Conservation (phyloP, 2,888 invertebrate species). For the Drosophila longiperda region DNA sequence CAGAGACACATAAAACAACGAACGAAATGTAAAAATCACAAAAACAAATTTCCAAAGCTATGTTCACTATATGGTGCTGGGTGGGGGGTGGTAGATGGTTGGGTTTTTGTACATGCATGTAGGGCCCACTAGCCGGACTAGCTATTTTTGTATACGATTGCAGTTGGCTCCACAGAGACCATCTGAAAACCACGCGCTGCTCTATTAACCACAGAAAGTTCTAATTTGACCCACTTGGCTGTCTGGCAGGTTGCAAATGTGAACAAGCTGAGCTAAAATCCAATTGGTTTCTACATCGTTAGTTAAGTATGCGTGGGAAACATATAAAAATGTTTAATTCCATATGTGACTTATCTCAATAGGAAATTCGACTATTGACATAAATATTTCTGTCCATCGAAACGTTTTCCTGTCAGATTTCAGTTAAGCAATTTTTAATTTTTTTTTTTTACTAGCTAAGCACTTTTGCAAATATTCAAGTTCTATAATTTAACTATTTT, state of each 20-base stretch:
- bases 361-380: background rate
- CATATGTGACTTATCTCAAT: background rate
- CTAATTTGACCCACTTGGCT: slow-evolving; percentile 55
- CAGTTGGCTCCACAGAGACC: background rate
- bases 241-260: slow-evolving; percentile 19
- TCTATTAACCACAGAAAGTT: slow-evolving; percentile 50
- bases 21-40: slow-evolving; percentile 14
- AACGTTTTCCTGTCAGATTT: background rate
- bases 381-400: background rate
- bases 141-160: background rate
- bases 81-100: background rate
- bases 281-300: background rate
- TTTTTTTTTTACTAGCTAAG: background rate
- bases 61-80: background rate
- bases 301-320: background rate
- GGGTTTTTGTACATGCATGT: slow-evolving; percentile 8
- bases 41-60: slow-evolving; percentile 22
- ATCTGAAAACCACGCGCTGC: slow-evolving; percentile 26
- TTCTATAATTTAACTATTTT: background rate
- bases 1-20: background rate
- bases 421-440: background rate
- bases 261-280: slow-evolving; percentile 22
- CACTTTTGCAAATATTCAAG: background rate
- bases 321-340: background rate
- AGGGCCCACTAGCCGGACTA: slow-evolving; percentile 7